phyloP scores from a whole-genome alignment of 2,797 vertebrate species.

The Microctenopoma steveboyesi region DNA sequence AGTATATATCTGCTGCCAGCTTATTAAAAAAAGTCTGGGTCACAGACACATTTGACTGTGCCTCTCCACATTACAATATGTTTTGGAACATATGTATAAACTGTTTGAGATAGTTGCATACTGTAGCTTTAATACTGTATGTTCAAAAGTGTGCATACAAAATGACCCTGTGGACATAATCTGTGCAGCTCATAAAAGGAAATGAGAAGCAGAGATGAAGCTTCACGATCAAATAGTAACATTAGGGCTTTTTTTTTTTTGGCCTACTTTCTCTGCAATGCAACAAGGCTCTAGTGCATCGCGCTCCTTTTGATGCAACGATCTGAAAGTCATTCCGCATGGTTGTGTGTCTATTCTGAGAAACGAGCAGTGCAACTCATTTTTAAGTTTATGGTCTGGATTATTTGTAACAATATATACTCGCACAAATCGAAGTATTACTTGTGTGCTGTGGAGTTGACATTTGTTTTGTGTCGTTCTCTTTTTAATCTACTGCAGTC shows the following conservation, averaged over 20 bases:
- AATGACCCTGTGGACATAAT: constrained; percentile 71
- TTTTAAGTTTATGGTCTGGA: not conserved
- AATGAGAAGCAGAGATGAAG: constrained; percentile 63
- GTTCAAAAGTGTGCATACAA: constrained; percentile 60
- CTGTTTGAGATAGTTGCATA: not conserved
- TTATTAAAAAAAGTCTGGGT: too few relatives aligned
- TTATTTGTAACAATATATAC: not conserved
- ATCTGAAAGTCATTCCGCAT: constrained; percentile 53
- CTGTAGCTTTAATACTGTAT: constrained; percentile 32
- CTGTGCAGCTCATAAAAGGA: constrained; percentile 60
- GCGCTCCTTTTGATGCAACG: constrained; percentile 54
- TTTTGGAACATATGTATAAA: not conserved
- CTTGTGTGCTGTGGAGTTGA: not conserved
- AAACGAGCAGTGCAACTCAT: not conserved
- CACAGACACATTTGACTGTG: not conserved
- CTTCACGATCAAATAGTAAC: constrained; percentile 61
- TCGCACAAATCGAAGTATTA: too few relatives aligned
- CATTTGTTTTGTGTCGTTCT: not conserved
- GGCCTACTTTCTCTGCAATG: constrained; percentile 65
- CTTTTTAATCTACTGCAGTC: not conserved
- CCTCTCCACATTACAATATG: not conserved
- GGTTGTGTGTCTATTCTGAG: not conserved
- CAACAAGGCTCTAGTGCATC: constrained; percentile 40
- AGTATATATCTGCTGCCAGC: not conserved
- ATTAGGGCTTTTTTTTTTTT: constrained; percentile 55